Conservation (phyloP, 2,113 vertebrate species). For the Illadopsis cleaveri region DNA sequence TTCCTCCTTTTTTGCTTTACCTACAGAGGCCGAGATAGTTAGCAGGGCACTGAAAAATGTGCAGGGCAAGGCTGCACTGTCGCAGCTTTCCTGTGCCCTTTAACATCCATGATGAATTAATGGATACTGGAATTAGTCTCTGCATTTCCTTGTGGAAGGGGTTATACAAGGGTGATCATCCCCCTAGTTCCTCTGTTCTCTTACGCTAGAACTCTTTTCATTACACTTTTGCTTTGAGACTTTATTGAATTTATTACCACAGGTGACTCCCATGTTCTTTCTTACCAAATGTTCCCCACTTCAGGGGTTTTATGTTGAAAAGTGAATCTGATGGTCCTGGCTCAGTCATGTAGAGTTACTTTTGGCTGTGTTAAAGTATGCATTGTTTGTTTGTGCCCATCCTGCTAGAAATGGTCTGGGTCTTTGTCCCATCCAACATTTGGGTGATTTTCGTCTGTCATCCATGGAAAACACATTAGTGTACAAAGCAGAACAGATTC, state of each 20-base stretch:
- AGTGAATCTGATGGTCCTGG: background rate
- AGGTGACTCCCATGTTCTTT: background rate
- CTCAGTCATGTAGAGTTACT: rapidly evolving
- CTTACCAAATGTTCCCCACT: background rate
- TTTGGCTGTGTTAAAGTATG: background rate
- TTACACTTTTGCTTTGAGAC: background rate
- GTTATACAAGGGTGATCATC: background rate
- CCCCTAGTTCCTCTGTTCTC: background rate
- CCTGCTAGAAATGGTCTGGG: background rate
- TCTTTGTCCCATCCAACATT: background rate
- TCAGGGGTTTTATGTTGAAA: background rate
- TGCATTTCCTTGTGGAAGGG: background rate
- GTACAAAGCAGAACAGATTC: background rate
- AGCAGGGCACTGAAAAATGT: too few relatives aligned
- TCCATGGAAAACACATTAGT: background rate
- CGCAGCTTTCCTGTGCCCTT: background rate
- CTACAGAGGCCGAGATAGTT: background rate
- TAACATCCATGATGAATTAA: background rate
- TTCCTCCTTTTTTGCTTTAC: background rate
- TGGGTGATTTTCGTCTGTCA: background rate
- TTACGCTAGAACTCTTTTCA: background rate
- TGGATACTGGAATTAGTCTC: background rate
- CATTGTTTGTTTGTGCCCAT: background rate
- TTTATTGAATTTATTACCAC: background rate
- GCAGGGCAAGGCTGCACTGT: too few relatives aligned